Evolutionary conservation across 2,113 vertebrate species (phyloP), one percentile per base, ranked within the genome.

Genomic region (Lagenorhynchus albirostris): DNA sequence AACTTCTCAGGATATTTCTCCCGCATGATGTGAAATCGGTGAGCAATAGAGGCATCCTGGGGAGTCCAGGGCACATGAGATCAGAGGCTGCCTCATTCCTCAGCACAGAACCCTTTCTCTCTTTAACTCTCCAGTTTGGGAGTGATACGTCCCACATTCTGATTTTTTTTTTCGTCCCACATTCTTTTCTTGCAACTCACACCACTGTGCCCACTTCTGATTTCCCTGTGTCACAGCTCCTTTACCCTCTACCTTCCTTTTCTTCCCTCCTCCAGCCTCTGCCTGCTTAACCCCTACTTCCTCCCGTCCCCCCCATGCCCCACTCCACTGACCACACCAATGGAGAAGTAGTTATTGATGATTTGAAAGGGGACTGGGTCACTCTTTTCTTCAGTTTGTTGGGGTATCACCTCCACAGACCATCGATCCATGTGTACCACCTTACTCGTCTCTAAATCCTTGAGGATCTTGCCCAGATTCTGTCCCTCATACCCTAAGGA

Each of bases 311-410:
- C 26, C 26, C 58, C 44, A 29, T 0, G 41, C n/a, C 55, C 95
- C 47, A 65, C 58, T 25, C 63, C 65, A 96, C 99, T 98, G 97
- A 99, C 99, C 98, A 99, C 99, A 92, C 99, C 99, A 3, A 99
- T 99, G 74, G 99, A 99, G 98, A 99, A 99, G 98, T 99, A 99
- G 98, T 99, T 99, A 98, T 99, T 99, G 98, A 99, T 99, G 98
- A 99, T 99, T 68, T 99, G 99, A 38, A 99, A 99, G 11, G 99
- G 99, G 65, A 99, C 99, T 0, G 99, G 99, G 97, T 99, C 99
- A 2, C 99, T 99, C 94, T 99, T 97, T 95, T 99, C 99, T 96
- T 98, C 94, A 5, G 97, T 98, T 96, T 99, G 98, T 25, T 99
- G 98, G 0, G 99, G 98, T 94, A 99, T 99, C 95, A 99, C 99